A percentile compares a stretch with the other conserved stretches of the same genome.
Evolutionary conservation across 2,888 invertebrate species (phyloP).

Genomic region (Dryobotodes eremita): DNA sequence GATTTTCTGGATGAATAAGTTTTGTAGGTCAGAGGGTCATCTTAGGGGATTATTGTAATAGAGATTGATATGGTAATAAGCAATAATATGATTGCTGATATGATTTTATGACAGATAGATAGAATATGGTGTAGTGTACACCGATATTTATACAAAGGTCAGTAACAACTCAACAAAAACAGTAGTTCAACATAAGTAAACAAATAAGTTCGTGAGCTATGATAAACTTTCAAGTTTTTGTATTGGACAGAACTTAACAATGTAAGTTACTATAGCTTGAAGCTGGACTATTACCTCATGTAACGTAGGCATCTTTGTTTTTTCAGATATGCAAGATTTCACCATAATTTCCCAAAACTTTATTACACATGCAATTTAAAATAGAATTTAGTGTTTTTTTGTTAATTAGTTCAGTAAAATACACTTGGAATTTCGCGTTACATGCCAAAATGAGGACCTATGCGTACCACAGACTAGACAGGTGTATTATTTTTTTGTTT

Average conservation of each 20-base stretch:
- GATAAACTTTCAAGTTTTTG: not conserved
- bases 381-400: conserved; percentile 57
- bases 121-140: not conserved
- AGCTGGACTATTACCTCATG: conserved; percentile 38
- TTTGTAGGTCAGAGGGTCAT: not conserved
- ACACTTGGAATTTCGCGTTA: conserved; percentile 67
- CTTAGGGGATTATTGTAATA: not conserved
- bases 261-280: not conserved
- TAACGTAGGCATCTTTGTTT: conserved; percentile 40
- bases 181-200: not conserved
- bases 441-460: conserved; percentile 71
- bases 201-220: not conserved
- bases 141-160: not conserved
- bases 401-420: conserved; percentile 55
- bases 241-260: not conserved
- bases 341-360: conserved; percentile 62
- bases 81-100: too few relatives aligned
- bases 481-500: conserved; percentile 68
- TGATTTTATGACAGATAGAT: not conserved
- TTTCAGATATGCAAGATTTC: conserved; percentile 54
- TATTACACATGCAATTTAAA: conserved; percentile 56
- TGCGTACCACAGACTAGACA: conserved; percentile 65
- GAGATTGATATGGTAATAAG: not conserved
- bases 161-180: too few relatives aligned
- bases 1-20: conserved; percentile 75